Conservation (phyloP, 2,113 vertebrate genomes). For the Brachionichthys hirsutus region DNA sequence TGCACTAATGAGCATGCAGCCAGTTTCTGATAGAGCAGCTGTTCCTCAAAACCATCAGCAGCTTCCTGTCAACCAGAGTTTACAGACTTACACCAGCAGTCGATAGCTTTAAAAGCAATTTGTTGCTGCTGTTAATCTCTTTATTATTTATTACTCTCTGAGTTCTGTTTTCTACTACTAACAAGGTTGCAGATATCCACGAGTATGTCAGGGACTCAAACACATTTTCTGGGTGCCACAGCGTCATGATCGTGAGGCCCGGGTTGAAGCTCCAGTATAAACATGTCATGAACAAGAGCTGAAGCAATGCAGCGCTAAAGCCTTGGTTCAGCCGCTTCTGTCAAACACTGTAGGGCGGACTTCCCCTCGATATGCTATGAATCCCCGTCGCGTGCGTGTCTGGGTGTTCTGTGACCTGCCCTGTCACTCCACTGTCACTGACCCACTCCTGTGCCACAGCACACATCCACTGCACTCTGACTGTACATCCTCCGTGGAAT, state of each 20-base stretch:
- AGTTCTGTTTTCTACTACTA: too few species aligned
- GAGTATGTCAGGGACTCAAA: neutral
- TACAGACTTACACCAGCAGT: neutral
- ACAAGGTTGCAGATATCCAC: neutral
- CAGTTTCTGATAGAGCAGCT: neutral
- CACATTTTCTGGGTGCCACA: conserved; percentile 9
- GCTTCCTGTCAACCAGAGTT: conserved; percentile 5
- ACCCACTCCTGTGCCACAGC: conserved; percentile 21
- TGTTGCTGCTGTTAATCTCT: neutral
- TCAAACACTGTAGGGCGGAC: conserved; percentile 20
- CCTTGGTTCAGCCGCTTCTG: conserved; percentile 14
- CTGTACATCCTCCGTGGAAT: neutral
- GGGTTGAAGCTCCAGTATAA: neutral
- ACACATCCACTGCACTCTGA: conserved; percentile 1
- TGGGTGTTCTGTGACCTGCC: conserved; percentile 38
- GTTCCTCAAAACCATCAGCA: neutral
- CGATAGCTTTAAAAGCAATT: neutral
- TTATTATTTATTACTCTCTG: too few species aligned
- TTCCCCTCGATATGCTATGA: conserved; percentile 42
- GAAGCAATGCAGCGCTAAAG: neutral
- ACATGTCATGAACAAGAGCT: neutral
- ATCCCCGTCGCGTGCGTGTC: conserved; percentile 29
- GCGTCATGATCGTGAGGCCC: conserved; percentile 7
- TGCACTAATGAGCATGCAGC: neutral
- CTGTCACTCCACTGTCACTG: conserved; percentile 40